Evolutionary conservation across 2,797 vertebrate genomes (phyloP).

Genomic region (Anolis apletophallus): DNA sequence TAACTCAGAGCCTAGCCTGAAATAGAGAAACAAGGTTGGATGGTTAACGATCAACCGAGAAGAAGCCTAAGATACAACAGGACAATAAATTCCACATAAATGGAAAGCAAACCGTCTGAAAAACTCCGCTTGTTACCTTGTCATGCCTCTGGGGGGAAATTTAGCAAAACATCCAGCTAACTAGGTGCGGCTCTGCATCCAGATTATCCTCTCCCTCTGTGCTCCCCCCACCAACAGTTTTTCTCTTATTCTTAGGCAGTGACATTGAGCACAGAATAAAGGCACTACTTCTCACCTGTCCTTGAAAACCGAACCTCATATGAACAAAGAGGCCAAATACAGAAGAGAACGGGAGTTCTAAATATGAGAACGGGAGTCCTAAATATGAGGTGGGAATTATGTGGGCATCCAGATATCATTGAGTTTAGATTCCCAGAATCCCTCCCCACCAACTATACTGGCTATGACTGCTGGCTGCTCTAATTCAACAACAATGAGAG

Average conservation of each 20-base stretch:
- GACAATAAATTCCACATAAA: slow-evolving; percentile 36
- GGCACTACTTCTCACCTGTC: not conserved
- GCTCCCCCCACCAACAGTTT: not conserved
- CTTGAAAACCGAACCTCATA: not conserved
- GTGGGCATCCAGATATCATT: no score
- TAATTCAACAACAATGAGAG: no score
- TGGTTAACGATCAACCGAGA: slow-evolving; percentile 30
- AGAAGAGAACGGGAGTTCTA: not conserved
- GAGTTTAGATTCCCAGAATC: no score
- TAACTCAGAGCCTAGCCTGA: slow-evolving; percentile 4
- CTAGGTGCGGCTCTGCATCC: not conserved
- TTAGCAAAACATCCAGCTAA: slow-evolving; percentile 16
- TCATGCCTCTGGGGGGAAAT: not conserved
- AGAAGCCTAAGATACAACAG: slow-evolving; percentile 18
- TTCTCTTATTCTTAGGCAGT: not conserved
- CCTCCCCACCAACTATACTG: no score
- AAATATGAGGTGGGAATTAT: no score
- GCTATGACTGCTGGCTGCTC: no score
- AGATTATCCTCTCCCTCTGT: not conserved
- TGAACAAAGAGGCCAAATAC: not conserved
- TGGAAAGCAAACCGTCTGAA: slow-evolving; percentile 26
- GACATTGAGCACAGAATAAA: not conserved
- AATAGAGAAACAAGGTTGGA: slow-evolving; percentile 37
- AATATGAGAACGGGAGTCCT: not conserved
- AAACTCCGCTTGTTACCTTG: slow-evolving; percentile 7